Percentiles rank a stretch among this genome's conserved stretches.
These are phyloP conservation scores for Enteromius fasciolatus DNA, from an alignment of 2,797 vertebrate genomes.

Conservation along the genomic window DNA sequence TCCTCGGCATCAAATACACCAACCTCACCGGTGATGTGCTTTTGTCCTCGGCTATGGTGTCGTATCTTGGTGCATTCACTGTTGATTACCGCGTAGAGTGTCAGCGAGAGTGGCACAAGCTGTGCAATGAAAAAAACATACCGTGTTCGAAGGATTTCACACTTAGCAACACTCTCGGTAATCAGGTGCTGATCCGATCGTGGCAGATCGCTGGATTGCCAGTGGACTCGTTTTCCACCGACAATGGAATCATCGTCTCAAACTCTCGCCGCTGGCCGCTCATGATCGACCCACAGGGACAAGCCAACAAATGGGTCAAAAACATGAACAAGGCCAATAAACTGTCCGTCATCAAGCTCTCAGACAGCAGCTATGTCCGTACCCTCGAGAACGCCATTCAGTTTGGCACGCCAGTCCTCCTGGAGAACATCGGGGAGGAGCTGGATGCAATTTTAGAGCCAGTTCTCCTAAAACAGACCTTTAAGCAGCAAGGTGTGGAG, in stretches of 20 bases:
- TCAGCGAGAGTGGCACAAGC: slow-evolving; percentile 82
- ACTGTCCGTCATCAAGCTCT: slow-evolving; percentile 87
- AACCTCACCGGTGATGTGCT: slow-evolving; percentile 91
- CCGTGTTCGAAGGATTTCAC: slow-evolving; percentile 86
- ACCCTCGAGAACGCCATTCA: slow-evolving; percentile 88
- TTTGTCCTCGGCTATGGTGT: slow-evolving; percentile 87
- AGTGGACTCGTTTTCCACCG: slow-evolving; percentile 90
- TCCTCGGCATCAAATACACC: slow-evolving; percentile 79
- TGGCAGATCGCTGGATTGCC: slow-evolving; percentile 94
- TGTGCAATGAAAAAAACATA: slow-evolving; percentile 83
- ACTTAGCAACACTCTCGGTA: slow-evolving; percentile 85
- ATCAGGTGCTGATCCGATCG: slow-evolving; percentile 86
- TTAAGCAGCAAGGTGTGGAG: slow-evolving; percentile 91
- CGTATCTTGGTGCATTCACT: slow-evolving; percentile 92
- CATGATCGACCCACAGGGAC: slow-evolving; percentile 95
- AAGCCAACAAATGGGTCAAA: slow-evolving; percentile 96
- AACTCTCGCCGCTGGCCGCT: slow-evolving; percentile 91
- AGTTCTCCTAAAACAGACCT: slow-evolving; percentile 89
- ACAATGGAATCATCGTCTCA: slow-evolving; percentile 92
- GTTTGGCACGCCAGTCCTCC: slow-evolving; percentile 87
- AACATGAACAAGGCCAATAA: slow-evolving; percentile 92
- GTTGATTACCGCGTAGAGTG: slow-evolving; percentile 85
- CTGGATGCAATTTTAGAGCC: slow-evolving; percentile 90
- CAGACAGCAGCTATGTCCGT: slow-evolving; percentile 86
- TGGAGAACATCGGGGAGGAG: slow-evolving; percentile 91